Evolutionary conservation across 2,113 vertebrate genomes (phyloP), one percentile per base, ranked within the genome.

Genomic region (Tringa solitaria): DNA sequence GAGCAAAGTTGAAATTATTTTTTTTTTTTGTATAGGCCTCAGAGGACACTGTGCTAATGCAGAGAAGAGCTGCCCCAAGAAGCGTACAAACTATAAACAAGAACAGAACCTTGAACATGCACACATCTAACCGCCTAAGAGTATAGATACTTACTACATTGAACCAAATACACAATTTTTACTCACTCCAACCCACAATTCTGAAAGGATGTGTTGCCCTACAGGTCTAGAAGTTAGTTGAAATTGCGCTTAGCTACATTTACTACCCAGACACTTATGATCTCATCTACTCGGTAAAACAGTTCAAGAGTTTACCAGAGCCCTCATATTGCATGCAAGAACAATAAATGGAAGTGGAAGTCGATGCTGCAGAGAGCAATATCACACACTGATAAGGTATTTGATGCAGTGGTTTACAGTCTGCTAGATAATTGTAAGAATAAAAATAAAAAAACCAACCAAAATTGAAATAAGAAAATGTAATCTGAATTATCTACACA

Each of bases 271-370:
- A 83, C 57, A 86, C 20, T 26, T 53, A 69, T 69, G 16, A 23
- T 69, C 67, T 60, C 23, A 45, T 46, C 50, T 53, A 17, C 53
- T 64, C 61, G 56, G 9, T 45, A 81, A n/a, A 53, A 53, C 1
- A 89, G 32, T n/a, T 78, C 54, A 83, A 37, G 63, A 80, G 26
- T 80, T 95, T 70, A 73, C n/a, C 43, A 69, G 75, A 94, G 68
- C 54, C 72, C 37, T 77, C 48, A 17, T 14, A 88, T 0, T 53
- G 46, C 68, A 43, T 45, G 35, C 37, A 89, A 85, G 85, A 68
- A 32, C 70, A 59, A 9, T 6, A 45, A 0, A 75, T 10, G 67
- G 32, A 82, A 81, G 46, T 12, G 26, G 64, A 86, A 81, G 39
- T 51, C 60, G 50, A 79, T 28, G 39, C 72, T 80, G 51, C 32